Base-by-base conservation (phyloP, 1,140 invertebrate species). In the Laodelphax striatellus region DNA sequence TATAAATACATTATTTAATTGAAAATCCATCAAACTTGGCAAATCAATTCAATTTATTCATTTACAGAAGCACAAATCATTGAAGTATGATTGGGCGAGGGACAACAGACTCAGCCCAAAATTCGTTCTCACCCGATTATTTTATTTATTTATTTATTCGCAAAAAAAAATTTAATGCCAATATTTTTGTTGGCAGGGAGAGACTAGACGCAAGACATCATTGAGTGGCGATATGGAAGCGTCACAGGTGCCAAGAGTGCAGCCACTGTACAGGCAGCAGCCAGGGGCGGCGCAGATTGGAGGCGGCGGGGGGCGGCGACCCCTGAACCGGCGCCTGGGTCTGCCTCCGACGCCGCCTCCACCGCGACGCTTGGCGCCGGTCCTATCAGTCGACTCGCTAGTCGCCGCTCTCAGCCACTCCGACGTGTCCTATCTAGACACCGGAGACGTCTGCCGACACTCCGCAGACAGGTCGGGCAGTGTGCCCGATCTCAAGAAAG, bases 311-410 rank as follows among this genome's bases (percentile, higher is more conserved):
- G 34, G 34, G 10, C 55, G 55, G 9, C 60, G 53, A 6, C 60
- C 60, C 17, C 34, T 60, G 52, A 43, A 16, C 17, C 43, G 52
- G 42, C 58, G 57, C 22, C 44, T 43, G 10, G 57, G 57, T 5
- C 14, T 46, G 10, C 55, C 54, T 9, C 61, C 65, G 2, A 64
- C 65, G 0, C 63, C 65, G 21, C 65, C 65, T 16, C 58, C 65
- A 11, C 61, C 57, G 21, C 52, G 57, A 54, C 57, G 65, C 14
- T 46, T 66, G 38, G 61, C 64, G 5, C 34, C 63, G 11, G 61
- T 66, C 5, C 57, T 66, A 41, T 65, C 63, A 8, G 62, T 66
- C 28, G 65, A 66, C 52, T 65, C 65, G 6, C 60, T 65, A 16
- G 62, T 65, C 11, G 56, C 62, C 0, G 63, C 63, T 1, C 52